Base-by-base conservation (phyloP, 2,888 invertebrate species). In the Elegia similella region DNA sequence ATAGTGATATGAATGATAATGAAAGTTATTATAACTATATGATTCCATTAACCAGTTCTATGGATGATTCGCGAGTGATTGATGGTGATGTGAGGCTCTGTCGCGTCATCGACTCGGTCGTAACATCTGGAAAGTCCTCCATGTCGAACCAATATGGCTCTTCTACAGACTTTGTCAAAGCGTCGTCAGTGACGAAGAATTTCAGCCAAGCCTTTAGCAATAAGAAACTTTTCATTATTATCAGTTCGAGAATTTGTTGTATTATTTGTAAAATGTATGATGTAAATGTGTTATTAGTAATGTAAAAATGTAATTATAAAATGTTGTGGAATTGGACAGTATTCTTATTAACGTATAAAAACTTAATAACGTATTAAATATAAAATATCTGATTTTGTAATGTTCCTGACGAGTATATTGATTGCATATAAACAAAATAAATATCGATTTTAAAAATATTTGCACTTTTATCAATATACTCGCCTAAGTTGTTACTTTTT, bases 161-260 rank as follows among this genome's bases (percentile, higher is more conserved):
- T 76, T 88, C 86, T 72, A 88, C 75, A 75, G 84, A 84, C 77
- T 92, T 88, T 82, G 86, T 84, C 79, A 90, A 83, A 76, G 83
- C 85, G 74, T 85, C 82, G 78, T 92, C 92, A 79, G 92, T 92
- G 78, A 91, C 88, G 92, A 84, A 92, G 92, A 92, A 91, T 82
- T 92, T 92, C 91, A 91, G 92, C 92, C 92, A 92, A 73, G 92
- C 92, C 92, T 92, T 91, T 78, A 84, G 85, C 81, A 86, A 87
- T 74, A 78, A 85, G 73, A 89, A 86, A 83, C 78, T 73, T 76
- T 68, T 70, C 46, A 67, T 80, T 77, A 76, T 69, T 68, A 60
- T 23, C 42, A 42, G 34, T 46, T 34, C 34, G 16, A n/a, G 7
- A 44, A 64, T 56, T 10, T 34, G 59, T 61, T 57, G 58, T 59